Evolutionary conservation across 1,140 invertebrate species (phyloP), one percentile per base, ranked within the genome.

Genomic region (Trachelipus rathkii): DNA sequence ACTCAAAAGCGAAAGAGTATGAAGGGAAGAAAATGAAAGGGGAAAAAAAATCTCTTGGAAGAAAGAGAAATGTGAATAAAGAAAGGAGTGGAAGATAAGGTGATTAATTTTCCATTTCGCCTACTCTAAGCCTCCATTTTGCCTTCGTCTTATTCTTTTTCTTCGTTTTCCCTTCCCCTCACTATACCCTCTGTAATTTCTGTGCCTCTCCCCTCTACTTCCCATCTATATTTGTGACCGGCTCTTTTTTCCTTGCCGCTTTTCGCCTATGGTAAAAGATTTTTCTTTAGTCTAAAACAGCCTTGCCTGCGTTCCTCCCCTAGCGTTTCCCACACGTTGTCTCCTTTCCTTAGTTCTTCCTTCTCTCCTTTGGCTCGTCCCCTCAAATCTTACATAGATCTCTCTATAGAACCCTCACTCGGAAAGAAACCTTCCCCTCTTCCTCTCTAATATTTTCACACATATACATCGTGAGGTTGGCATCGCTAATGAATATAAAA

Each of bases 31-130:
- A 33, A 33, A 33, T 33, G 33, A 33, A 33, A 33, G 33, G n/a
- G 33, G n/a, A n/a, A n/a, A n/a, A n/a, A n/a, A n/a, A n/a, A n/a
- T n/a, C n/a, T n/a, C n/a, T n/a, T 33, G 33, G 33, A 33, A 6
- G 33, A 33, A 33, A 33, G 33, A 33, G 33, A 33, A 33, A 33
- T 33, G 6, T n/a, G 33, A 33, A 33, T 33, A 33, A 33, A 33
- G 33, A 33, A 33, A 33, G 33, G 33, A 33, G 33, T 1, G 6
- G 2, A 33, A 33, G 33, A 60, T 60, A 60, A 60, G 50, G 50
- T 60, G 50, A 60, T 60, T 60, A 60, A 60, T 60, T 60, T 60
- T 60, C 50, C 50, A 60, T 60, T 60, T 60, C 50, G 50, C 50
- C 50, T 60, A 60, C 50, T 60, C 11, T 60, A 60, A 19, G 8